Base-by-base conservation (phyloP, 2,888 invertebrate genomes). In the Neoscelio sp. region DNA sequence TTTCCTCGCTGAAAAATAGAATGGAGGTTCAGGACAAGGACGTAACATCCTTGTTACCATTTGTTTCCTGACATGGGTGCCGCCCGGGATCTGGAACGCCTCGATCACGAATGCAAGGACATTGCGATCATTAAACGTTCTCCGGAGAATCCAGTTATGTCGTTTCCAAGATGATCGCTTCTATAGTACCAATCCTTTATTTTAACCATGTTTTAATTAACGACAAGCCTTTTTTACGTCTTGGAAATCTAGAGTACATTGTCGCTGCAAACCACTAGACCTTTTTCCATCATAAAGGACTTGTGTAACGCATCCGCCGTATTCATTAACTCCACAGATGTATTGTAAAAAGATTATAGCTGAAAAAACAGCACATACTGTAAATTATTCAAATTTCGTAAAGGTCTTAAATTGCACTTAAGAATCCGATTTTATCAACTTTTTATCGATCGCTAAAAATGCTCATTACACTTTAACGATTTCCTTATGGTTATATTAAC, bases 31-130 rank as follows among this genome's bases (percentile, higher is more conserved):
- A 42, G 70, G 64, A 79, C 85, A 87, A 86, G 87, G 86, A 85
- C 85, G 83, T 76, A 58, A 80, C 84, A 87, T 86, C 87, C 86
- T 87, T 85, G 85, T 85, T 85, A 86, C 85, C 70, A 42, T 86
- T 87, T 85, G 84, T 83, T 86, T 86, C 83, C 84, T 84, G 82
- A 28, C 80, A 71, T 73, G 56, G 75, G 74, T 48, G 80, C 75
- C 78, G 75, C 78, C 70, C 77, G 71, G 77, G 83, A 86, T 86
- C 82, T 85, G 77, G 85, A 85, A 82, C 85, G 78, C 74, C 65
- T 76, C 73, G 82, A 85, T 85, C 82, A 83, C 84, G 73, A 64
- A 77, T 56, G 78, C 87, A 87, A 88, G 88, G 87, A 87, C 87
- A 82, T 28, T 74, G 68, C 75, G 83, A 86, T 87, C 85, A 81